A percentile compares a stretch with the other conserved stretches of the same genome.
Conservation (phyloP, 2,888 invertebrate genomes). For the Apamea crenata region DNA sequence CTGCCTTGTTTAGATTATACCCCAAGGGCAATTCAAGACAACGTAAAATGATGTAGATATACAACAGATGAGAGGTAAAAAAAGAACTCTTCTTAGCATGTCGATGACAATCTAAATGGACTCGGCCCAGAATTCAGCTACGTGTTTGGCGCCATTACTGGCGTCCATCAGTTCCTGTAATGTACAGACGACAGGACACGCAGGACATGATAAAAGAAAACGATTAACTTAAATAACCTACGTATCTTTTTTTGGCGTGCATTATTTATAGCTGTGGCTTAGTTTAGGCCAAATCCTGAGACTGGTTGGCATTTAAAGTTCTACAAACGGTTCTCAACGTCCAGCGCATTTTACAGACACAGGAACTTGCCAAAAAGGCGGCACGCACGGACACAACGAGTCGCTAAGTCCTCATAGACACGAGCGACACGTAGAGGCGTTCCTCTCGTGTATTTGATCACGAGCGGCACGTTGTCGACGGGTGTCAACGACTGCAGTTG, state of each 20-base stretch:
- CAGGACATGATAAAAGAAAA: not conserved
- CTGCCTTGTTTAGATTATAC: slow-evolving; percentile 42
- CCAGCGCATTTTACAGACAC: not conserved
- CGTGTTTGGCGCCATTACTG: too few relatives aligned
- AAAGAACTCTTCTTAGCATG: not conserved
- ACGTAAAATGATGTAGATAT: slow-evolving; percentile 32
- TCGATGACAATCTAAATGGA: too few relatives aligned
- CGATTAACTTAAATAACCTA: not conserved
- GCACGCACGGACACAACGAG: not conserved
- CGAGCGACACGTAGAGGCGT: too few relatives aligned
- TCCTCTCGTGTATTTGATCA: too few relatives aligned
- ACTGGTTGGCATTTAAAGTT: not conserved
- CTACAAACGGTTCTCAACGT: not conserved
- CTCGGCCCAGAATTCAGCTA: too few relatives aligned
- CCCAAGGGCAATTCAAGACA: slow-evolving; percentile 35
- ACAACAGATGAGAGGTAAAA: slow-evolving; percentile 24
- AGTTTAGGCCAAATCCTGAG: not conserved
- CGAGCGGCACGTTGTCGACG: too few relatives aligned
- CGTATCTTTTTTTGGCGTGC: not conserved
- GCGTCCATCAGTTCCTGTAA: too few relatives aligned
- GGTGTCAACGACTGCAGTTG: too few relatives aligned
- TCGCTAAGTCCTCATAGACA: not conserved
- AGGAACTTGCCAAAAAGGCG: too few relatives aligned
- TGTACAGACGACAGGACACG: too few relatives aligned
- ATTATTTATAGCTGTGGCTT: not conserved